Evolutionary conservation across 2,888 invertebrate genomes (phyloP).

Genomic region (Epistrophe grossulariae): DNA sequence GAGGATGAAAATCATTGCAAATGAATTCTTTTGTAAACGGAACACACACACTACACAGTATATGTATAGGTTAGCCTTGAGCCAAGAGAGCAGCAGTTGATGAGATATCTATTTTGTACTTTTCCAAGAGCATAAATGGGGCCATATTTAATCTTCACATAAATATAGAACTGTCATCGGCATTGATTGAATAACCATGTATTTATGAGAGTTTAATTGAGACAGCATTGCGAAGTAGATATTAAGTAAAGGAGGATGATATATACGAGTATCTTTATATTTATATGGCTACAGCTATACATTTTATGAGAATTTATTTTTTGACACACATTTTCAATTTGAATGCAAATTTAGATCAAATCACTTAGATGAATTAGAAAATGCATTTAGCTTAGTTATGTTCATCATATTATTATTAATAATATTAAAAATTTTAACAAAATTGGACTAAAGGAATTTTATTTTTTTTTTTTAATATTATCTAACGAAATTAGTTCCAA

Average conservation of each 20-base stretch:
- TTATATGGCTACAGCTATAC: background rate
- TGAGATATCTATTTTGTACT: slow-evolving; percentile 2
- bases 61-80: slow-evolving; percentile 66
- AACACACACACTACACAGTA: background rate
- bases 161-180: slow-evolving; percentile 33
- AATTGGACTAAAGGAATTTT: too few relatives aligned
- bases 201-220: slow-evolving; percentile 46
- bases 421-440: too few relatives aligned
- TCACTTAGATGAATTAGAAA: slow-evolving; percentile 39
- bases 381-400: background rate
- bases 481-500: too few relatives aligned
- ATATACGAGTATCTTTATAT: background rate
- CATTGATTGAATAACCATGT: slow-evolving; percentile 46
- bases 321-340: slow-evolving; percentile 27
- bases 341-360: slow-evolving; percentile 29
- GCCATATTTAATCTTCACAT: slow-evolving; percentile 44
- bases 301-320: background rate
- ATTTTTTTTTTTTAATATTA: too few relatives aligned
- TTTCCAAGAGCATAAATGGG: slow-evolving; percentile 31
- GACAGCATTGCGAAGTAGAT: slow-evolving; percentile 33
- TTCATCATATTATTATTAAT: background rate
- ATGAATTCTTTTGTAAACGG: slow-evolving; percentile 65
- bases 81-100: slow-evolving; percentile 34
- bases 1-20: slow-evolving; percentile 60
- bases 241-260: slow-evolving; percentile 8